Evolutionary conservation across 64 coral and sea anemone genomes (phyloP).

Genomic region (Trachythela sp.): DNA sequence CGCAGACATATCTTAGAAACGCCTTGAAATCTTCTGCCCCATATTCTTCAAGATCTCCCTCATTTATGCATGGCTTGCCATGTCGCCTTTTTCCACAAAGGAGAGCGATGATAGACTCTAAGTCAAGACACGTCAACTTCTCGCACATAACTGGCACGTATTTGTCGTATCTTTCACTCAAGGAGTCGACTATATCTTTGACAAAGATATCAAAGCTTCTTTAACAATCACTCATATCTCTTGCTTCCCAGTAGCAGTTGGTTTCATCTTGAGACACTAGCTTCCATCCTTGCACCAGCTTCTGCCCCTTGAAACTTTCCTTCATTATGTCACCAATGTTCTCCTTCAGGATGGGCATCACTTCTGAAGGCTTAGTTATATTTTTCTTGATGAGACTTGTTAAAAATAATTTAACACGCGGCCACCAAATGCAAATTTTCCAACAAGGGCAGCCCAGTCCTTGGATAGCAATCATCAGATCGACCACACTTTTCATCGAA

Average conservation of each 20-base stretch:
- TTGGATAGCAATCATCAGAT: background rate
- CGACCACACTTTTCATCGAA: background rate
- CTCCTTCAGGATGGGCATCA: background rate
- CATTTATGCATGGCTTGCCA: too few relatives aligned
- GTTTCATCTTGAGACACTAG: background rate
- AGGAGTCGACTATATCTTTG: too few relatives aligned
- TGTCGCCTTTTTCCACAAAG: too few relatives aligned
- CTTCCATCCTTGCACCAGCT: background rate
- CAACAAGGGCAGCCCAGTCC: background rate
- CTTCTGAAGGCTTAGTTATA: background rate
- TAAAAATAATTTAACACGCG: background rate
- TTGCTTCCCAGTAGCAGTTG: background rate
- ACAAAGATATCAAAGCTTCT: too few relatives aligned
- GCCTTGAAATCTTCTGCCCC: too few relatives aligned
- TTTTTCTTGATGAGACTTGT: background rate
- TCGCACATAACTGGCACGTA: too few relatives aligned
- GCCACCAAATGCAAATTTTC: constrained; percentile 9
- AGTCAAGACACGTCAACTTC: too few relatives aligned
- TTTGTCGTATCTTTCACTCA: too few relatives aligned
- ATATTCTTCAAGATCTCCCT: too few relatives aligned
- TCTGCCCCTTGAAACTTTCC: background rate
- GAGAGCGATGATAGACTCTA: too few relatives aligned
- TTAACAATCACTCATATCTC: background rate
- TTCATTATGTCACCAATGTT: background rate
- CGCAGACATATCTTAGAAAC: too few relatives aligned